Percentiles rank a stretch among this genome's conserved stretches.
These are phyloP conservation scores for Eulemur macaco DNA, from an alignment of 2,113 vertebrate species.

Conservation along the genomic window DNA sequence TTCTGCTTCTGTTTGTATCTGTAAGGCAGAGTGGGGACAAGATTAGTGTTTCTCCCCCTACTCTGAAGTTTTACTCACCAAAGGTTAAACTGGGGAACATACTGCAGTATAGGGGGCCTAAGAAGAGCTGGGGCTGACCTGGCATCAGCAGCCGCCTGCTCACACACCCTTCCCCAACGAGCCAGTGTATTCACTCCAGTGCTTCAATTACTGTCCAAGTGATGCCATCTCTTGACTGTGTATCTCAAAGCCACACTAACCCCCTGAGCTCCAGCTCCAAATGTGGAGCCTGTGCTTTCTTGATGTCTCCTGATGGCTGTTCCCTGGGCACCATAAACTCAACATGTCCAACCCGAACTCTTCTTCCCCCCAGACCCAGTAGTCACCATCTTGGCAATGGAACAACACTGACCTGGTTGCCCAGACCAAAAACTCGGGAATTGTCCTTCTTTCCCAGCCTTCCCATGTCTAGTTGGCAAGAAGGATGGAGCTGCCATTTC, in stretches of 20 bases:
- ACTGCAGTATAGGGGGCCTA: background rate
- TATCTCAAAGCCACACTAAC: background rate
- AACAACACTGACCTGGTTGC: background rate
- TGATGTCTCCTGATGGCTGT: background rate
- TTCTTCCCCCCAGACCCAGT: background rate
- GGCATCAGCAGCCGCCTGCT: background rate
- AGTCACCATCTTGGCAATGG: background rate
- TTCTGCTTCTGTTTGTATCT: conserved; percentile 25
- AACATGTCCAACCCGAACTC: background rate
- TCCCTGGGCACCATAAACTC: background rate
- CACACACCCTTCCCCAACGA: no score
- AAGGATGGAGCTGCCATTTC: background rate
- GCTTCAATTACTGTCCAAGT: background rate
- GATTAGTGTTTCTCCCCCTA: background rate
- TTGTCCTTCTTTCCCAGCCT: background rate
- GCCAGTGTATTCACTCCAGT: background rate
- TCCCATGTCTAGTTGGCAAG: background rate
- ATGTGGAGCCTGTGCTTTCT: background rate
- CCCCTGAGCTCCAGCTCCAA: background rate
- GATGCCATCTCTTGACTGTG: background rate
- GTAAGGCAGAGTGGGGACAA: background rate
- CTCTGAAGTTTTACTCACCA: background rate
- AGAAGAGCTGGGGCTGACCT: background rate
- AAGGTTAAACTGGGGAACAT: background rate
- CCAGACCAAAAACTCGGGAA: background rate